Evolutionary conservation across 2,888 invertebrate species (phyloP).

Genomic region (Drosophila mulleri): DNA sequence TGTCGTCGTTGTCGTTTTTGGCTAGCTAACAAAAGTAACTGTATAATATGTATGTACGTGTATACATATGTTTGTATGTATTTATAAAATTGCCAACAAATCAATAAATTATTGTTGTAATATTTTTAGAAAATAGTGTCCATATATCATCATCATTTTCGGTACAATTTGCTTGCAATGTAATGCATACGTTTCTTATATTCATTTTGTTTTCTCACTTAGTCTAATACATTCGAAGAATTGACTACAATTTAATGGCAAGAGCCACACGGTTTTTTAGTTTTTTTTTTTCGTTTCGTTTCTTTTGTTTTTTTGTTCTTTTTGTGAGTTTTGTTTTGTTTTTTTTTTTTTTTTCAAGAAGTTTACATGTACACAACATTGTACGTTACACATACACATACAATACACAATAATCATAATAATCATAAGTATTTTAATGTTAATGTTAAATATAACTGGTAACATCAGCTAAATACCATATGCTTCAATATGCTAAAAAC

Average conservation of each 20-base stretch:
- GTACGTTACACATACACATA: constrained; percentile 76
- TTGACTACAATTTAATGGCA: constrained; percentile 79
- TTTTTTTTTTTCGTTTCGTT: constrained; percentile 22
- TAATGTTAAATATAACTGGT: constrained; percentile 70
- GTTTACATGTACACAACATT: constrained; percentile 68
- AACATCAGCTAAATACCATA: constrained; percentile 74
- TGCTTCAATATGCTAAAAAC: constrained; percentile 55
- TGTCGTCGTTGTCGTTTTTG: constrained; percentile 74
- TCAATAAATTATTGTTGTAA: constrained; percentile 80
- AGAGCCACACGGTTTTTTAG: constrained; percentile 63
- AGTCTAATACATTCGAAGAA: constrained; percentile 71
- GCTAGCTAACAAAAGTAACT: constrained; percentile 79
- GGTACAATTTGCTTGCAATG: constrained; percentile 29
- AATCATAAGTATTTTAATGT: constrained; percentile 74
- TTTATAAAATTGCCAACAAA: constrained; percentile 76
- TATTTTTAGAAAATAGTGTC: constrained; percentile 78
- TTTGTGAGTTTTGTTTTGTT: constrained; percentile 17
- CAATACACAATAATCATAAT: constrained; percentile 78
- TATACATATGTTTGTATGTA: constrained; percentile 54
- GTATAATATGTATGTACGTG: constrained; percentile 52
- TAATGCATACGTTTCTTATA: constrained; percentile 33
- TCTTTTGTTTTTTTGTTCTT: constrained; percentile 8
- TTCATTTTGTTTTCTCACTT: constrained; percentile 50
- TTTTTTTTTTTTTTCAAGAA: constrained; percentile 26
- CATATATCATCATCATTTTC: constrained; percentile 67